These are phyloP conservation scores for Camarhynchus parvulus DNA, from an alignment of 2,113 vertebrate genomes.

Conservation along the genomic window DNA sequence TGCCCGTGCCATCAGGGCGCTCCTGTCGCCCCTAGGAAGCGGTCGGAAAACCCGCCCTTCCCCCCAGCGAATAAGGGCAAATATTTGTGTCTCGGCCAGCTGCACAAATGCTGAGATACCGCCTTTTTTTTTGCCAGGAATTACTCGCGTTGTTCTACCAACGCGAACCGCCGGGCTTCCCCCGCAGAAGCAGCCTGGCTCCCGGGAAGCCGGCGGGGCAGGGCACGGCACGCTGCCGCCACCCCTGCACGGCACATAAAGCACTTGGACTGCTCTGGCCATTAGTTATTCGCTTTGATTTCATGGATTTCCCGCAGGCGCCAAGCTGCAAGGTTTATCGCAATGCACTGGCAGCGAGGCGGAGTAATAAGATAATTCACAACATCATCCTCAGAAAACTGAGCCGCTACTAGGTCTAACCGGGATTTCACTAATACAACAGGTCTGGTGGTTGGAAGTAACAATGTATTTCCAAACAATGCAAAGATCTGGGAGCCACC, in stretches of 20 bases:
- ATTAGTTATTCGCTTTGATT: not conserved
- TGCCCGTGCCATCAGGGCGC: not conserved
- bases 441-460: not conserved
- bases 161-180: not conserved
- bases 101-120: not conserved
- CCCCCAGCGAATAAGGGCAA: not conserved
- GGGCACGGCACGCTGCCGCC: not conserved
- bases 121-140: not conserved
- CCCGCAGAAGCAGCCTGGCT: not conserved
- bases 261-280: not conserved
- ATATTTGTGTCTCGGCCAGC: slow-evolving; percentile 15
- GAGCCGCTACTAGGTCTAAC: no score
- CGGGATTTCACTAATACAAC: not conserved
- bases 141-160: not conserved
- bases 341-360: not conserved
- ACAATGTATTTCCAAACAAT: not conserved
- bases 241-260: rapidly evolving
- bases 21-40: not conserved
- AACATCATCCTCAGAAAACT: not conserved
- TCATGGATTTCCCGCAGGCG: not conserved
- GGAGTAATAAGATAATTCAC: not conserved
- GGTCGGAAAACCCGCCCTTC: not conserved
- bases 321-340: not conserved
- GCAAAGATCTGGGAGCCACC: not conserved
- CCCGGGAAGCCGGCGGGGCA: not conserved